These are phyloP conservation scores for Metallyticus violacea DNA, from an alignment of 2,888 invertebrate genomes.

Conservation along the genomic window DNA sequence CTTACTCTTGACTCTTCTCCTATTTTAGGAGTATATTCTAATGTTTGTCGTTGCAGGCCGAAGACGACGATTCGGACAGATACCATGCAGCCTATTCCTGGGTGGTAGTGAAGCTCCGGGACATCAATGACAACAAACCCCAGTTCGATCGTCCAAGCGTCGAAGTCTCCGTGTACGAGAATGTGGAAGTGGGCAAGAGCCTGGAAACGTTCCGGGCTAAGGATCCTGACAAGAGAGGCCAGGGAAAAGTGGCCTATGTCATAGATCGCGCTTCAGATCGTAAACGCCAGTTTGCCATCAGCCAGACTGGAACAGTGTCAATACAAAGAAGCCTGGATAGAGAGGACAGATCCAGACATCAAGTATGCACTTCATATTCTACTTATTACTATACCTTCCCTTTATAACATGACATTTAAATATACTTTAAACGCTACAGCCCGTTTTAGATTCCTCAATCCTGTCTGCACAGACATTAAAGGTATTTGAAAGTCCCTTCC, in stretches of 20 bases:
- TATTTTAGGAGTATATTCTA: no score
- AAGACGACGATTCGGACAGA: constrained; percentile 49
- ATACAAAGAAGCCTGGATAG: constrained; percentile 20
- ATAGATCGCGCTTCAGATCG: constrained; percentile 53
- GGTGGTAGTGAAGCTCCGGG: constrained; percentile 50
- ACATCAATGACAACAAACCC: constrained; percentile 55
- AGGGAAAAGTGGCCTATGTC: constrained; percentile 40
- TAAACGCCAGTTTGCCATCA: constrained; percentile 52
- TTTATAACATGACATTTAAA: no score
- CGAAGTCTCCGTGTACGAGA: constrained; percentile 49
- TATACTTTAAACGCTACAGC: no score
- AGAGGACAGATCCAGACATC: constrained; percentile 4
- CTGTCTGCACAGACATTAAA: no score
- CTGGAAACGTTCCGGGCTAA: constrained; percentile 44
- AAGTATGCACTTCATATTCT: background rate
- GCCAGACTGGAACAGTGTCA: constrained; percentile 43
- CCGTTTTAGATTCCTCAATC: no score
- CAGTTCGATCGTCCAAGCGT: constrained; percentile 50
- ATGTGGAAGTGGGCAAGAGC: constrained; percentile 48
- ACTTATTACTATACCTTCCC: no score
- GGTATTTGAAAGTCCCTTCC: no score
- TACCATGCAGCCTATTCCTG: constrained; percentile 51
- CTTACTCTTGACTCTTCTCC: no score
- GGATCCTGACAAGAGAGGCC: constrained; percentile 28
- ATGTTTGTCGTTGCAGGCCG: constrained; percentile 36